A percentile compares a stretch with the other conserved stretches of the same genome.
Conservation (phyloP, 2,113 vertebrate species). For the Talpa occidentalis region DNA sequence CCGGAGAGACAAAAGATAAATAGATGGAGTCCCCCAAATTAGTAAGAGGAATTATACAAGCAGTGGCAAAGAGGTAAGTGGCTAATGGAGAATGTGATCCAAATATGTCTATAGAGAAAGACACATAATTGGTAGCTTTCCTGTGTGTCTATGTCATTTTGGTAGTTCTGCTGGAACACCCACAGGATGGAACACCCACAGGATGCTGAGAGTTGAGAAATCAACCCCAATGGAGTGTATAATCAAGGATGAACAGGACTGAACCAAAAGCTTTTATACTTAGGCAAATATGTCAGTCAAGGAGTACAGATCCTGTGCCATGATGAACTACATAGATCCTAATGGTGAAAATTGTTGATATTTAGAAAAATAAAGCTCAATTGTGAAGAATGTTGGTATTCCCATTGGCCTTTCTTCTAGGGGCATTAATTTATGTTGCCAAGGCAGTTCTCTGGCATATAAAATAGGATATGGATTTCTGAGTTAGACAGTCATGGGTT, state of each 20-base stretch:
- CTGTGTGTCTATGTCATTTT: not conserved
- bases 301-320: not conserved
- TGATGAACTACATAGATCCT: not conserved
- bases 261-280: not conserved
- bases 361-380: not conserved
- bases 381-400: not conserved
- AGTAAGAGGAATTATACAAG: not conserved
- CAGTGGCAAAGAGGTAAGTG: not conserved
- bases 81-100: not conserved
- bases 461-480: not conserved
- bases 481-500: not conserved
- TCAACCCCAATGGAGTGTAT: not conserved
- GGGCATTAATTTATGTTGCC: not conserved
- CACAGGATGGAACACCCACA: not conserved
- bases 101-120: not conserved
- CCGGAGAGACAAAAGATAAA: not conserved
- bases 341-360: not conserved
- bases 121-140: not conserved
- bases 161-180: not conserved
- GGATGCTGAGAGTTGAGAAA: not conserved
- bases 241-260: not conserved
- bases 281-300: not conserved
- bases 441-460: not conserved
- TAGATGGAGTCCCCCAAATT: not conserved
- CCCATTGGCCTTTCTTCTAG: not conserved